These are phyloP conservation scores for Schizaphis graminum DNA, from an alignment of 2,888 invertebrate genomes.

Conservation along the genomic window DNA sequence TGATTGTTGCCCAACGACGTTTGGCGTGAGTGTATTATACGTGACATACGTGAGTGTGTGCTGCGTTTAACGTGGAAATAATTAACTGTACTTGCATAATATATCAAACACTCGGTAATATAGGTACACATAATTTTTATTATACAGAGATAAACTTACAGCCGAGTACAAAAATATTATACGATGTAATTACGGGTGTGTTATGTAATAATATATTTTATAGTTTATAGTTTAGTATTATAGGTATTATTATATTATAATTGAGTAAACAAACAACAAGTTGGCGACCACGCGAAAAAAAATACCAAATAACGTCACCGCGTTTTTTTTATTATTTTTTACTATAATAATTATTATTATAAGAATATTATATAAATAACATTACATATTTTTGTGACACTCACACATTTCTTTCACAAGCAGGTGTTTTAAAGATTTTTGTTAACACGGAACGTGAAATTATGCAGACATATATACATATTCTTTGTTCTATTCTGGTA, in stretches of 20 bases:
- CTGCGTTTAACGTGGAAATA: background rate
- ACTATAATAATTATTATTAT: background rate
- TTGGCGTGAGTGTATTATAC: background rate
- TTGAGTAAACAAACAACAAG: background rate
- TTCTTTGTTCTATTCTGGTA: constrained; percentile 7
- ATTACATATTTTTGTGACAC: background rate
- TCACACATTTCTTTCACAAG: constrained; percentile 17
- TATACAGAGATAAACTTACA: background rate
- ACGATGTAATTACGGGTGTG: background rate
- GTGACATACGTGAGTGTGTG: background rate
- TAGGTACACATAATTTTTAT: background rate
- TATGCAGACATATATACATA: background rate
- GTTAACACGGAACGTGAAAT: background rate
- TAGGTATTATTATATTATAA: background rate
- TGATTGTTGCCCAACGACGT: background rate
- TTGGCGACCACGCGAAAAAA: background rate
- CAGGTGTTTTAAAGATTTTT: constrained; percentile 37
- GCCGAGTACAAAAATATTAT: background rate
- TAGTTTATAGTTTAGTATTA: background rate
- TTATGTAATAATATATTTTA: background rate
- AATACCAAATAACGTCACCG: background rate
- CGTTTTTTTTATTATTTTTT: background rate
- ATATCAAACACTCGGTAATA: background rate
- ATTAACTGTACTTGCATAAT: background rate
- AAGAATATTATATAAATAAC: background rate